phyloP scores from a whole-genome alignment of 2,113 vertebrate species.

The Xyliphius kryptos region DNA sequence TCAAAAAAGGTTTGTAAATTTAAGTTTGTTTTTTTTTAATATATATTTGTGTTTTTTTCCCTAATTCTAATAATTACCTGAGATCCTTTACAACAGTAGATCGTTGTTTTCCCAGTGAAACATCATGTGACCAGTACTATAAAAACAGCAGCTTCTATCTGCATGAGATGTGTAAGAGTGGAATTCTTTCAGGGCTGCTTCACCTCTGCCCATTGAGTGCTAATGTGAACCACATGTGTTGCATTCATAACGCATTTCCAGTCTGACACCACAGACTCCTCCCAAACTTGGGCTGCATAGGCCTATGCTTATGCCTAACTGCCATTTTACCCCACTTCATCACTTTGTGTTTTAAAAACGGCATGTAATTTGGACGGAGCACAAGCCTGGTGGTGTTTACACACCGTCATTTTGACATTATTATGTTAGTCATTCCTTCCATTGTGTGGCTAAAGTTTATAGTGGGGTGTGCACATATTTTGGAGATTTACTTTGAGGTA shows the following conservation, averaged over 20 bases:
- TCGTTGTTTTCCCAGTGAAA: not conserved
- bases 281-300: not conserved
- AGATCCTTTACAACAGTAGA: not conserved
- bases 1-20: too few relatives aligned
- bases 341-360: not conserved
- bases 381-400: not conserved
- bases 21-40: not conserved
- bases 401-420: constrained; percentile 1
- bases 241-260: constrained; percentile 4
- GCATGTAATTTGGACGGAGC: constrained; percentile 8
- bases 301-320: not conserved
- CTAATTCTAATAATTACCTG: not conserved
- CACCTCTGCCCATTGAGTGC: constrained; percentile 19
- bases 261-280: not conserved
- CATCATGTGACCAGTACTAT: not conserved
- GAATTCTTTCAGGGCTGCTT: constrained; percentile 21
- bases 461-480: not conserved
- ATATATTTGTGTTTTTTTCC: not conserved
- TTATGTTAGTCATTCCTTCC: constrained; percentile 5
- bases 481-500: too few relatives aligned
- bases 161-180: constrained; percentile 10
- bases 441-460: constrained; percentile 10
- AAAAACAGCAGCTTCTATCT: constrained; percentile 10
- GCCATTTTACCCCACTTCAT: constrained; percentile 1
- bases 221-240: constrained; percentile 36